Evolutionary conservation across 2,113 vertebrate species (phyloP), one percentile per base, ranked within the genome.

Genomic region (Mus pahari): DNA sequence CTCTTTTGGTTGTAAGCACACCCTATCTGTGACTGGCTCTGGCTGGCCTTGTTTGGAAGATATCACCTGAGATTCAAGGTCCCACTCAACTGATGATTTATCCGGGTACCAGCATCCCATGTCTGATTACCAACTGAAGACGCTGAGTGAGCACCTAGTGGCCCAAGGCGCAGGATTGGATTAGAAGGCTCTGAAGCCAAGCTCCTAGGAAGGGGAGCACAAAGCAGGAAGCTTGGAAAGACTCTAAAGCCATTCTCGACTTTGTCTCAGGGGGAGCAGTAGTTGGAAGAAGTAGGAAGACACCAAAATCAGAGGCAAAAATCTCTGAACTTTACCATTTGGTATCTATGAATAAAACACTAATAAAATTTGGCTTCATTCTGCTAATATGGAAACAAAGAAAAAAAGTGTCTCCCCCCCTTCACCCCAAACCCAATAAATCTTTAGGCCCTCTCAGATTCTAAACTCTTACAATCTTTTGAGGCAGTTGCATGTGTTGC

Each of bases 391-490:
- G 39, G 68, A 70, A 91, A 62, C 82, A 78, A 86, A n/a, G n/a
- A 53, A 75, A 20, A 14, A 87, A 42, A 31, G 24, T 33, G 17
- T 19, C 77, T 4, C 33, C 3, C 1, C 20, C 5, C 53, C 50
- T 6, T 11, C 5, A 11, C 1, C 19, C 7, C 16, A 55, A 39
- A 4, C 9, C 62, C 26, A 28, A 64, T 33, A 60, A 75, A 86
- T 1, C 31, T 79, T 87, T 42, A 94, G 50, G 55, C 5, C 2
- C n/a, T 90, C 83, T 95, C 39, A 87, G 60, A 81, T 71, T 28
- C 71, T 91, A 86, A 90, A 64, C 82, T 31, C 83, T 92, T 42
- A 91, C 48, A 77, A 13, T 62, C 62, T 90, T 60, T 66, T 13
- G 28, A 68, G 42, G 14, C 10, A 36, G 17, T 48, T 33, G 66